These are phyloP conservation scores for Sus cebifrons DNA, from an alignment of 2,797 vertebrate species.

Conservation along the genomic window DNA sequence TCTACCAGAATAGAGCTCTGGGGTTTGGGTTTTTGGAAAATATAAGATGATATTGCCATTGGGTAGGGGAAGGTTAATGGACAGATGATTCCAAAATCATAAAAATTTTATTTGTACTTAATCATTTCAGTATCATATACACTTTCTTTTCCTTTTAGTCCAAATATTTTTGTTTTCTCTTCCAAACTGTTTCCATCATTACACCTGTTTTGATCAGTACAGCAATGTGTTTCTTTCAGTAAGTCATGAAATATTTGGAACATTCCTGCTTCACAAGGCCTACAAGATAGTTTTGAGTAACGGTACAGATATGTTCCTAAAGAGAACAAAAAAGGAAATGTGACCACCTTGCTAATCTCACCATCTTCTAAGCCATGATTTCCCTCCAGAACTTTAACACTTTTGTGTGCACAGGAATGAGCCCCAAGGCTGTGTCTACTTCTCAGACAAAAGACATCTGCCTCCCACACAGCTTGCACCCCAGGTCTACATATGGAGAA, in stretches of 20 bases:
- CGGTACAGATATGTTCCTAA: slow-evolving; percentile 54
- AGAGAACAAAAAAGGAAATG: slow-evolving; percentile 52
- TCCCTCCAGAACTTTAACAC: not conserved
- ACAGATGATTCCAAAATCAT: not conserved
- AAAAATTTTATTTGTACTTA: not conserved
- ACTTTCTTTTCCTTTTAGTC: not conserved
- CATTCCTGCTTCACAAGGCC: slow-evolving; percentile 15
- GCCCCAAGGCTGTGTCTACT: not conserved
- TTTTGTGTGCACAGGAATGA: not conserved
- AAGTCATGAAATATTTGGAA: slow-evolving; percentile 12
- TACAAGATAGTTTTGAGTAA: slow-evolving; percentile 38
- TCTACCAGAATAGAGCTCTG: not conserved
- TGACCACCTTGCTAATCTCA: not conserved
- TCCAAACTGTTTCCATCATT: not conserved
- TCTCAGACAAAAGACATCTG: slow-evolving; percentile 29
- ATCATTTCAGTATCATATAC: not conserved
- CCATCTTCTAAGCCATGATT: not conserved
- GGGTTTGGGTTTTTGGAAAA: not conserved
- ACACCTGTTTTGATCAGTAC: fast-evolving
- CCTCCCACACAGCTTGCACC: not conserved
- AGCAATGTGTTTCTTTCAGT: slow-evolving; percentile 67
- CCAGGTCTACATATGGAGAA: not conserved
- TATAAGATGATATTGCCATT: not conserved
- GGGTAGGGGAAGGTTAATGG: not conserved
- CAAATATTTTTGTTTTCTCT: not conserved